Base-by-base conservation (phyloP, 1,140 invertebrate species). In the Conopomorpha cramerella region DNA sequence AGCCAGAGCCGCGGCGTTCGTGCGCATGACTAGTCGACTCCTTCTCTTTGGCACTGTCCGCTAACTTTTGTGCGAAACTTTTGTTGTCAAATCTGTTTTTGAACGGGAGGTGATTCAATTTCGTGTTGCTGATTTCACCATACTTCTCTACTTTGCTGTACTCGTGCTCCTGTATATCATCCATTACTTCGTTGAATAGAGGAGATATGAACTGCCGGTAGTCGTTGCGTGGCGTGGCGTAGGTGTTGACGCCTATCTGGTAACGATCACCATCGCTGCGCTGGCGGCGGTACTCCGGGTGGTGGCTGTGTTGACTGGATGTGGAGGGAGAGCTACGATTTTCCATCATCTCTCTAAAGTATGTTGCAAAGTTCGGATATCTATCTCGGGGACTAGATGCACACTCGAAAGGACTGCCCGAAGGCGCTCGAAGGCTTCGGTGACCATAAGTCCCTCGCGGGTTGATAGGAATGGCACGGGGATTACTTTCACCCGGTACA, bases 1-100 rank as follows among this genome's bases (percentile, higher is more conserved):
- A 56, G 7, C 51, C 56, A 17, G 64, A 61, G 12, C 62, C 53
- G 27, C 62, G 49, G 36, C 61, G 49, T 32, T 47, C 48, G 23
- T 48, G 30, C 17, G 53, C 3, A 15, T 15, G 10, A 11, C 31
- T 8, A 11, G 7, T 4, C 3, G 4, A 4, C 13, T 29, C 28
- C 28, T 29, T 29, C 6, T 16, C 12, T 26, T 36, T 52, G 17
- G 54, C 44, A 28, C 45, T 36, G 34, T 77, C 67, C 10, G 60
- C 47, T 17, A 83, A 55, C 41, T 81, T 80, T 37, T 79, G 77
- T 17, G 72, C 77, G 49, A 83, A 82, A 42, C 67, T 79, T 30
- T 74, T 67, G 31, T 81, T 82, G 43, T 83, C 80, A 35, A 82
- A 82, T 16, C 74, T 65, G 42, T 55, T 71, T 43, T 57, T 70